Percentiles rank a stretch among this genome's conserved stretches.
phyloP scores from a whole-genome alignment of 2,113 vertebrate genomes.

The Proteles cristata region DNA sequence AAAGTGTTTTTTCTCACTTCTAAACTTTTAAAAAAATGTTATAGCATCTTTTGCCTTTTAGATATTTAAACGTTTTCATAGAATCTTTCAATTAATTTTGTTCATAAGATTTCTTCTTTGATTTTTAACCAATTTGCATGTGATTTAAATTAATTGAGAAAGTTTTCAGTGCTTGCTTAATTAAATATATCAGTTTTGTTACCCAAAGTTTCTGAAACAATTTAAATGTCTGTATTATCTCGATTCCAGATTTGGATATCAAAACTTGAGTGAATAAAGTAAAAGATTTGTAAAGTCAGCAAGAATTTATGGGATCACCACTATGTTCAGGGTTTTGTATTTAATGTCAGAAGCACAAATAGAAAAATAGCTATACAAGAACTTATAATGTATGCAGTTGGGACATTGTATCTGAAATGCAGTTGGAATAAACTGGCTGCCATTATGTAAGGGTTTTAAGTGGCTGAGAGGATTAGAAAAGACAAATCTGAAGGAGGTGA shows the following conservation, averaged over 20 bases:
- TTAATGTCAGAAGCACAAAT: not conserved
- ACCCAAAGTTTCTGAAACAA: not conserved
- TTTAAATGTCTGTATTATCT: not conserved
- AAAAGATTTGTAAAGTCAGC: not conserved
- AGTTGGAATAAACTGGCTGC: conserved; percentile 32
- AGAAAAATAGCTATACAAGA: conserved; percentile 46
- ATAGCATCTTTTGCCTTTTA: not conserved
- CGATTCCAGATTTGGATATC: not conserved
- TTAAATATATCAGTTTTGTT: not conserved
- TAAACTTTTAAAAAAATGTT: not conserved
- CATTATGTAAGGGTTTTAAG: conserved; percentile 2
- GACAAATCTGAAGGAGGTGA: conserved; percentile 59
- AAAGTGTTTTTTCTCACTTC: not conserved
- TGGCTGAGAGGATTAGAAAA: conserved; percentile 70
- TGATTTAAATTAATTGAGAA: not conserved
- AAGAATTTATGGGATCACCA: not conserved
- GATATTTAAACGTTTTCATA: not conserved
- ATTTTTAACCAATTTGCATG: not conserved
- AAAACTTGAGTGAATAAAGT: not conserved
- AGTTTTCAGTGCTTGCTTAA: not conserved
- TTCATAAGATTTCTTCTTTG: not conserved
- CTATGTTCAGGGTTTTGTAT: not conserved
- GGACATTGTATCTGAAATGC: conserved; percentile 46
- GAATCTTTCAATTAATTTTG: not conserved
- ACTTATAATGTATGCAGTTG: not conserved